These are phyloP conservation scores for Labeo calbasu DNA, from an alignment of 2,797 vertebrate species.

Conservation along the genomic window DNA sequence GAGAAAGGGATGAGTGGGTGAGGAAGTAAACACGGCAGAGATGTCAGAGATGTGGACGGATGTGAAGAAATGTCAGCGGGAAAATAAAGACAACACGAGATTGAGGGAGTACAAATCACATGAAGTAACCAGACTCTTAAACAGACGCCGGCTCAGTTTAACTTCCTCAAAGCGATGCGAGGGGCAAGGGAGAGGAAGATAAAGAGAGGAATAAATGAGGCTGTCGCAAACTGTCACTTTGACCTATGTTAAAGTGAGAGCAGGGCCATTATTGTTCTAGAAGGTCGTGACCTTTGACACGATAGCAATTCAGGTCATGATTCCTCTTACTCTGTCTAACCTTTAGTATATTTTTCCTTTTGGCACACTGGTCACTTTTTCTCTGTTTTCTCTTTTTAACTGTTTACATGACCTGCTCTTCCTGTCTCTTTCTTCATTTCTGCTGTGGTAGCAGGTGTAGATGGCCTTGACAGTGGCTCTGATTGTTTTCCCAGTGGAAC, in stretches of 20 bases:
- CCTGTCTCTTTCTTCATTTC: neutral
- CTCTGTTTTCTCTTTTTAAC: neutral
- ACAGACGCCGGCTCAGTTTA: conserved; percentile 37
- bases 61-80: conserved; percentile 48
- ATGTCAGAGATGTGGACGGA: conserved; percentile 50
- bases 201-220: conserved; percentile 27
- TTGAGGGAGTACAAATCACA: conserved; percentile 30
- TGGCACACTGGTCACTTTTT: conserved; percentile 1
- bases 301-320: conserved; percentile 19
- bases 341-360: conserved; percentile 27
- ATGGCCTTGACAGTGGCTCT: neutral
- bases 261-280: conserved; percentile 1
- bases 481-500: neutral
- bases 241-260: conserved; percentile 9
- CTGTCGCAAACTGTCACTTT: conserved; percentile 16
- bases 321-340: conserved; percentile 3
- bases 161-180: conserved; percentile 15
- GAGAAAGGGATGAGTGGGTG: conserved; percentile 37
- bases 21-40: conserved; percentile 38
- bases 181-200: conserved; percentile 6
- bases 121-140: conserved; percentile 43
- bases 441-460: conserved; percentile 5
- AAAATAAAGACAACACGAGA: conserved; percentile 57
- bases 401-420: conserved; percentile 4
- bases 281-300: conserved; percentile 41